Base-by-base conservation (phyloP, 2,113 vertebrate species). In the Cottus gobio region DNA sequence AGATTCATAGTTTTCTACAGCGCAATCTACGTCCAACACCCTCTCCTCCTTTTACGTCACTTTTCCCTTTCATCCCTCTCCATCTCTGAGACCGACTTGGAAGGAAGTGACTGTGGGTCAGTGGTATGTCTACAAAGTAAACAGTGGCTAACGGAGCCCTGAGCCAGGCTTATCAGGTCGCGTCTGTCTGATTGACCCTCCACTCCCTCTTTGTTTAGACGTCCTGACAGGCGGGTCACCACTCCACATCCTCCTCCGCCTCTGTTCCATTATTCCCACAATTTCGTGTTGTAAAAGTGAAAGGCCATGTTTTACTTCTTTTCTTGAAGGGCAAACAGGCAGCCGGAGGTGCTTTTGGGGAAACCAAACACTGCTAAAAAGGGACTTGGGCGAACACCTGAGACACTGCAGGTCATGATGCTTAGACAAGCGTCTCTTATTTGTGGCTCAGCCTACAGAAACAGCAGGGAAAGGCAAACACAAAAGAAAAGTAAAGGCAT, bases 231-330 rank as follows among this genome's bases (percentile, higher is more conserved):
- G 85, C 87, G 75, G 86, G 89, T 92, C 90, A 92, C 71, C 60
- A n/a, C 76, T 91, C 87, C 81, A 91, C 89, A 92, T 92, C 89
- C 93, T 93, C 85, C 90, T 90, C 87, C 83, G 39, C 90, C 89
- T 89, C 83, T 5, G 34, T 12, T 74, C 89, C 83, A 81, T 90
- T 90, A 91, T 93, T 93, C 91, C 90, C 92, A 93, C 89, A 90
- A 90, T 87, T 89, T 90, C 73, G 76, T 93, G 91, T 92, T 93
- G 90, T 94, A 93, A 93, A 94, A 93, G 90, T 90, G 89, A 93
- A 94, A 93, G 90, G 93, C 92, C 92, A 90, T 92, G 92, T 93
- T 93, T 94, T 90, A 90, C 86, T 91, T 92, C 85, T 91, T 91
- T 89, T 92, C 84, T 88, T 88, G 73, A 91, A 88, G 82, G 84